Percentiles rank a stretch among this genome's conserved stretches.
Evolutionary conservation across 2,888 invertebrate genomes (phyloP).

Genomic region (Adelognathus sp.): DNA sequence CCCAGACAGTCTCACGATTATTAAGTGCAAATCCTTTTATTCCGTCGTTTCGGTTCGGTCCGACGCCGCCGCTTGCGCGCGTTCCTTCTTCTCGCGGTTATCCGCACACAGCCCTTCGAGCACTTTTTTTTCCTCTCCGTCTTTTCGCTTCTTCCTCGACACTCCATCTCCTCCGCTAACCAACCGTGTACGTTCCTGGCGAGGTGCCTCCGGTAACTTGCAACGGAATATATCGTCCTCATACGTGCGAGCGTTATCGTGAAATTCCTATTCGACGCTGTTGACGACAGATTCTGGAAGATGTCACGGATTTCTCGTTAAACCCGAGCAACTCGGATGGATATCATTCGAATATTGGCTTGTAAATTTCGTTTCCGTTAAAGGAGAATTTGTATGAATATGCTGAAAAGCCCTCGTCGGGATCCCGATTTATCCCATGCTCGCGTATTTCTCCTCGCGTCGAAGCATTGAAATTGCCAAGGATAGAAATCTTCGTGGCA

Average conservation of each 20-base stretch:
- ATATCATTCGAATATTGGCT: constrained; percentile 65
- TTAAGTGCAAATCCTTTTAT: constrained; percentile 78
- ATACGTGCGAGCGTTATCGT: constrained; percentile 10
- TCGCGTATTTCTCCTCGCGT: not conserved
- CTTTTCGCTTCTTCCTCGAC: not conserved
- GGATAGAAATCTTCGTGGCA: constrained; percentile 37
- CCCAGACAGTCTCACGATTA: constrained; percentile 78
- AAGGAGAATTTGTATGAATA: constrained; percentile 63
- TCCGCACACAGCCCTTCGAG: not conserved
- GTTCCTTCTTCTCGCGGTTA: constrained; percentile 29
- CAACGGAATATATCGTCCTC: not conserved
- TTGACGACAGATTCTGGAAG: not conserved
- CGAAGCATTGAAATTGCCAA: constrained; percentile 46
- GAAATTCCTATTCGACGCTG: constrained; percentile 19
- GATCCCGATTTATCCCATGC: not conserved
- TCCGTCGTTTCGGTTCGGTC: constrained; percentile 70
- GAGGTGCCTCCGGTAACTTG: constrained; percentile 11
- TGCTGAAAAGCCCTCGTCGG: not conserved
- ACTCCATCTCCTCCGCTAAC: constrained; percentile 14
- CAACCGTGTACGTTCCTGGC: constrained; percentile 11
- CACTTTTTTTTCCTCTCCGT: not conserved
- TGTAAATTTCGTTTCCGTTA: constrained; percentile 68
- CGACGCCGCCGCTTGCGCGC: constrained; percentile 26
- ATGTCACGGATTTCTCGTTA: constrained; percentile 5
- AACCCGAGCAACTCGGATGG: constrained; percentile 3